Evolutionary conservation across 2,888 invertebrate genomes (phyloP).

Genomic region (Marronus borbonicus): DNA sequence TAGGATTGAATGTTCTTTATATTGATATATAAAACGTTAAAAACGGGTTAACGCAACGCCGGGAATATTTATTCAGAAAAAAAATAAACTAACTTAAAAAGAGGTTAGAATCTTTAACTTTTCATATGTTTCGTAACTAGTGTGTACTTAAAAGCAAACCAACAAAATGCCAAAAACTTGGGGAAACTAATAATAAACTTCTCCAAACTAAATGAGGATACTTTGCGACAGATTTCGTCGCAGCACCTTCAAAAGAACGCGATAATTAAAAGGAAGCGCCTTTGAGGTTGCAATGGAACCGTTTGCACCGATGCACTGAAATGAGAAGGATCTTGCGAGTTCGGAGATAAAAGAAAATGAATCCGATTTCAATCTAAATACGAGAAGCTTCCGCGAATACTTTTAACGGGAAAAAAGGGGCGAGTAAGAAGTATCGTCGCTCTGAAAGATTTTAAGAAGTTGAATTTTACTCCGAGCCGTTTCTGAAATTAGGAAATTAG

Average conservation of each 20-base stretch:
- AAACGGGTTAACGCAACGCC: no score
- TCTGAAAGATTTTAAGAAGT: background rate
- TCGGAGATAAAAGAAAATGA: background rate
- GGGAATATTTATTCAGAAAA: no score
- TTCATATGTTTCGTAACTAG: no score
- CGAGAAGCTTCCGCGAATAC: background rate
- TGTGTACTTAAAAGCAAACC: no score
- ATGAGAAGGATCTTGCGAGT: background rate
- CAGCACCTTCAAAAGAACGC: background rate
- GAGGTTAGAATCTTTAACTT: no score
- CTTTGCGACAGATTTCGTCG: constrained; percentile 2
- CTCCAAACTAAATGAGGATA: background rate
- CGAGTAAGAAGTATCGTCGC: background rate
- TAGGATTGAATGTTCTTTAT: no score
- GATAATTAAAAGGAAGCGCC: background rate
- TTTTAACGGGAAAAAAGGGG: background rate
- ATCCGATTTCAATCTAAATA: background rate
- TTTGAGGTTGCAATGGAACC: background rate
- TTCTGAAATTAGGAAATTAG: background rate
- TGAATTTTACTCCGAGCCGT: background rate
- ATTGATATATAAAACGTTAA: no score
- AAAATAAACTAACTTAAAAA: no score
- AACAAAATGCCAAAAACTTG: background rate
- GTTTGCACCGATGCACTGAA: background rate
- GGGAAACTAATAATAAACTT: constrained; percentile 15